Evolutionary conservation across 2,797 vertebrate genomes (phyloP), one percentile per base, ranked within the genome.

Genomic region (Gymnocypris eckloni): DNA sequence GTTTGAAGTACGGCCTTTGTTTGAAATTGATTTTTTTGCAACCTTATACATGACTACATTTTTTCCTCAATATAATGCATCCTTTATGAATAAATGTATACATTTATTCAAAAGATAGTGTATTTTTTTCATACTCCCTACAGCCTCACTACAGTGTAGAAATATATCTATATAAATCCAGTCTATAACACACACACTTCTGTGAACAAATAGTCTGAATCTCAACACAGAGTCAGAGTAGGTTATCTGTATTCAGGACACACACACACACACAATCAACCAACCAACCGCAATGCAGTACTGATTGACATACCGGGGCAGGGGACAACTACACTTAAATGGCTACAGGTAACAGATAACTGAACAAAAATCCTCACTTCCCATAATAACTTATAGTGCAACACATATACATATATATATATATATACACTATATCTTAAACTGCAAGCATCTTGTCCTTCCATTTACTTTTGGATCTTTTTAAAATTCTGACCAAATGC

Each of bases 181-280:
- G 8, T 54, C 22, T 54, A 54, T 1, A 73, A 43, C 54, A 59
- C 25, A 43, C 18, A 33, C 8, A 33, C 25, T 72, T 45, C 18
- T 39, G 48, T 59, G 76, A 79, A 82, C 52, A 79, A 78, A 64
- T 18, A 59, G 54, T 69, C 41, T 82, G 16, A 43, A 45, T 83
- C 70, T 72, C 28, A 22, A 79, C 83, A 80, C 9, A 25, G 33
- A 75, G 45, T 8, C 13, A 86, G 54, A 48, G 78, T 39, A 85
- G 33, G 54, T 50, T 41, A 88, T 88, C 50, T 79, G 72, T 86
- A 88, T 86, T 89, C 79, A 61, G 61, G 71, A 77, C 86, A 89
- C 80, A 89, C 43, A 45, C 43, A 43, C 33, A 48, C 73, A 77
- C 67, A 76, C 83, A 85, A n/a, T n/a, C n/a, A n/a, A n/a, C n/a